A percentile compares a stretch with the other conserved stretches of the same genome.
Evolutionary conservation across 1,140 invertebrate genomes (phyloP).

Genomic region (Goniozus legneri): DNA sequence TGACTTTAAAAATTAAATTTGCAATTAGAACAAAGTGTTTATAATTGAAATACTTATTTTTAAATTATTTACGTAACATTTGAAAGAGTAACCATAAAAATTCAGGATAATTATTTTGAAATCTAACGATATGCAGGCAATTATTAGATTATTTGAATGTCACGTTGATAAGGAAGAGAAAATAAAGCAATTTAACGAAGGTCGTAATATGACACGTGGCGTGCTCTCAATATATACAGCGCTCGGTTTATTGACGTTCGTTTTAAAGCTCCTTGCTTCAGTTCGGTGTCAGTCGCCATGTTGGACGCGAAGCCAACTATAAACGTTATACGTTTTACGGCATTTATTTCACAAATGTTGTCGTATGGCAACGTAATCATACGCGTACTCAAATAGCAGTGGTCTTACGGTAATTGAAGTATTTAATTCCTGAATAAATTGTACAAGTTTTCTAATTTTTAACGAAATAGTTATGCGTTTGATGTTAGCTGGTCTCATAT

Average conservation of each 20-base stretch:
- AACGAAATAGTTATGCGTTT: not conserved
- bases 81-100: too few species aligned
- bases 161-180: not conserved
- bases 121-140: too few species aligned
- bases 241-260: conserved; percentile 24
- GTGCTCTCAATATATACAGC: conserved; percentile 21
- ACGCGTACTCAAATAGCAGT: conserved; percentile 32
- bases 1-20: too few species aligned
- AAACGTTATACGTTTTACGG: conserved; percentile 22
- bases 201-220: conserved; percentile 31
- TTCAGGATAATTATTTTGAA: too few species aligned
- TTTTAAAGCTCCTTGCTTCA: conserved; percentile 30
- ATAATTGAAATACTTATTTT: too few species aligned
- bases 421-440: not conserved
- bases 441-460: not conserved
- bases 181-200: conserved; percentile 12
- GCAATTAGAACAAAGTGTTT: too few species aligned
- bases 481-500: too few species aligned
- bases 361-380: conserved; percentile 25
- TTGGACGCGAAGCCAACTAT: conserved; percentile 26
- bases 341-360: conserved; percentile 26
- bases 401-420: conserved; percentile 20
- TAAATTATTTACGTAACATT: too few species aligned
- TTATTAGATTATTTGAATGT: too few species aligned
- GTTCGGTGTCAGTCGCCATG: conserved; percentile 26